A percentile compares a stretch with the other conserved stretches of the same genome.
Evolutionary conservation across 2,113 vertebrate species (phyloP).

Genomic region (Canis aureus): DNA sequence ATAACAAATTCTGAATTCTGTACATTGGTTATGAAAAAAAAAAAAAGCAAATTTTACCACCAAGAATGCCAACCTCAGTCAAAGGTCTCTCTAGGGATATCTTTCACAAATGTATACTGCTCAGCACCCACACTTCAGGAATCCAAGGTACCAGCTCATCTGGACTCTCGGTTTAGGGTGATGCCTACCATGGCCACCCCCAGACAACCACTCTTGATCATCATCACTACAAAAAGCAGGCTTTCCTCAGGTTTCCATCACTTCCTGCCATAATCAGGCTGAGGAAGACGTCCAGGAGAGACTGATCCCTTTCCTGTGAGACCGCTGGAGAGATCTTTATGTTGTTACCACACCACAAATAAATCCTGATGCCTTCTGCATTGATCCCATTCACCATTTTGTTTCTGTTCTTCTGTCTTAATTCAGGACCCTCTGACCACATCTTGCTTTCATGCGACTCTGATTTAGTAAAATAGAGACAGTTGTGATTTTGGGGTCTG

Average conservation of each 20-base stretch:
- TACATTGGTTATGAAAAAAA: background rate
- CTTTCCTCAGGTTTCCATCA: background rate
- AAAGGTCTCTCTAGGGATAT: background rate
- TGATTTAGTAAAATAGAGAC: background rate
- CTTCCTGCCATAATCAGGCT: background rate
- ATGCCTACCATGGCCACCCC: background rate
- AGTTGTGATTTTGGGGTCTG: background rate
- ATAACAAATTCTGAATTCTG: constrained; percentile 1
- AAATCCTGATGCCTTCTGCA: background rate
- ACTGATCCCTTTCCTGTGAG: background rate
- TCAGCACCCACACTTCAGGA: background rate
- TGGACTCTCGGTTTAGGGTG: background rate
- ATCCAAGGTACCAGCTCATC: background rate
- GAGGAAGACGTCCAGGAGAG: background rate
- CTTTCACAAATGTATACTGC: background rate
- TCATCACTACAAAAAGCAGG: background rate
- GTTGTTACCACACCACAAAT: background rate
- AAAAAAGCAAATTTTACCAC: background rate
- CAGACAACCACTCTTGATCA: background rate
- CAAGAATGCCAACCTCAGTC: background rate
- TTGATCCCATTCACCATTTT: fast-evolving
- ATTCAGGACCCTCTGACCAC: background rate
- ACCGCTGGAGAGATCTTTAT: background rate
- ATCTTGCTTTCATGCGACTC: background rate
- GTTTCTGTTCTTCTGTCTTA: background rate